These are phyloP conservation scores for Lepeophtheirus salmonis DNA, from an alignment of 1,140 invertebrate genomes.

Conservation along the genomic window DNA sequence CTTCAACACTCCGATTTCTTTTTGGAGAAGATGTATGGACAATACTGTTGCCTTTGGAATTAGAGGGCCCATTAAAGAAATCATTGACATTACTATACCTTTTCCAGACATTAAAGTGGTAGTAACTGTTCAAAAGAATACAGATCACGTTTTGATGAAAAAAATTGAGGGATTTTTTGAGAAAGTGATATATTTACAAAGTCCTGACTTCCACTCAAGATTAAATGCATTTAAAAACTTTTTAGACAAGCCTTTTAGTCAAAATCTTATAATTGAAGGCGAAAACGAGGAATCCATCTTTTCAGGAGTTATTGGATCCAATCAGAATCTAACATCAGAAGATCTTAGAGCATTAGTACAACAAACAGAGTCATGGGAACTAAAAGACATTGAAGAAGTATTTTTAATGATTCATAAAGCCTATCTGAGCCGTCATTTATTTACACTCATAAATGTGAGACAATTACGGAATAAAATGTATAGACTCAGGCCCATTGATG, in stretches of 20 bases:
- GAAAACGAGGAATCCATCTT: not conserved
- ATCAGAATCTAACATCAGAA: not conserved
- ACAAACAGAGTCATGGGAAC: not conserved
- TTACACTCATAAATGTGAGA: not conserved
- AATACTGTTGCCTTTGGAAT: not conserved
- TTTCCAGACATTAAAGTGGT: not conserved
- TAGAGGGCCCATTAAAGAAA: not conserved
- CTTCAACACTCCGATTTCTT: not conserved
- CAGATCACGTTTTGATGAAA: too few relatives aligned
- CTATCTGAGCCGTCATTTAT: not conserved
- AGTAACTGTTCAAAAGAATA: not conserved
- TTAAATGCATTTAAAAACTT: not conserved
- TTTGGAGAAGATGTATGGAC: not conserved
- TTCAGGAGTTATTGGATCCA: not conserved
- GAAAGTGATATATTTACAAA: not conserved
- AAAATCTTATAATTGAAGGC: not conserved
- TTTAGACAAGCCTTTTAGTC: not conserved
- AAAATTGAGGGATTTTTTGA: not conserved
- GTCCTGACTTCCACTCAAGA: not conserved
- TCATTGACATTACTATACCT: not conserved
- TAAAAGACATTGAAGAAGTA: not conserved
- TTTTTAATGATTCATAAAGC: not conserved
- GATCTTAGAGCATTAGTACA: not conserved
- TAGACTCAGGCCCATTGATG: not conserved
- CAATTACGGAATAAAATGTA: not conserved